A percentile compares a stretch with the other conserved stretches of the same genome.
Evolutionary conservation across 2,113 vertebrate species (phyloP).

Genomic region (Rhea pennata): DNA sequence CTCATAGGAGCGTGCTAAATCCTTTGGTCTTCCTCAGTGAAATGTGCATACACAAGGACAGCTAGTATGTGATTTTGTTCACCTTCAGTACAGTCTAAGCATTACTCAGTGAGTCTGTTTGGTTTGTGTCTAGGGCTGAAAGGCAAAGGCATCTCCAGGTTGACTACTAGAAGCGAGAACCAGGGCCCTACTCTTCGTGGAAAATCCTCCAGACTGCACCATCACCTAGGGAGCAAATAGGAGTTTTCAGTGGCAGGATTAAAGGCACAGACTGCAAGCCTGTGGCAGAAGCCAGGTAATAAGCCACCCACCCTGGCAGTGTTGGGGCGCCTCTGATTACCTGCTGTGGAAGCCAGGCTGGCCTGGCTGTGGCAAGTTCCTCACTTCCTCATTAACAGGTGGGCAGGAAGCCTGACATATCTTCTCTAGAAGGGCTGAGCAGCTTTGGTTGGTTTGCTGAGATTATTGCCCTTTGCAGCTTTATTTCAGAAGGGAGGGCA

Average conservation of each 20-base stretch:
- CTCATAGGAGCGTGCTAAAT: background rate
- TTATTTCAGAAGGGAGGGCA: background rate
- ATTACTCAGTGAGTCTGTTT: background rate
- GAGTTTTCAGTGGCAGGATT: too few species aligned
- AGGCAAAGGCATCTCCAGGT: background rate
- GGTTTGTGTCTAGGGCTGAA: background rate
- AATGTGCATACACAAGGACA: accelerated
- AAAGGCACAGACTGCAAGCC: too few species aligned
- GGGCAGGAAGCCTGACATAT: background rate
- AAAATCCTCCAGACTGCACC: accelerated
- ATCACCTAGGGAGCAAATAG: background rate
- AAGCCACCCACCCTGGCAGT: background rate
- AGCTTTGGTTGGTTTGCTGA: background rate
- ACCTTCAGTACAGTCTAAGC: background rate
- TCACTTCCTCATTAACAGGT: accelerated
- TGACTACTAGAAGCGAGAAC: background rate
- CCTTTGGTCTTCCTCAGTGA: background rate
- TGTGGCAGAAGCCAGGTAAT: background rate
- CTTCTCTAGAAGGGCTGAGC: background rate
- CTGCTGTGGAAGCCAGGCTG: background rate
- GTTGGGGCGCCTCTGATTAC: background rate
- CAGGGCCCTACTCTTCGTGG: background rate
- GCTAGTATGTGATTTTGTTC: background rate
- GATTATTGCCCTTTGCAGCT: background rate
- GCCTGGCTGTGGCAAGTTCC: background rate